Evolutionary conservation across 1,140 invertebrate species (phyloP).

Genomic region (Nomia melanderi): DNA sequence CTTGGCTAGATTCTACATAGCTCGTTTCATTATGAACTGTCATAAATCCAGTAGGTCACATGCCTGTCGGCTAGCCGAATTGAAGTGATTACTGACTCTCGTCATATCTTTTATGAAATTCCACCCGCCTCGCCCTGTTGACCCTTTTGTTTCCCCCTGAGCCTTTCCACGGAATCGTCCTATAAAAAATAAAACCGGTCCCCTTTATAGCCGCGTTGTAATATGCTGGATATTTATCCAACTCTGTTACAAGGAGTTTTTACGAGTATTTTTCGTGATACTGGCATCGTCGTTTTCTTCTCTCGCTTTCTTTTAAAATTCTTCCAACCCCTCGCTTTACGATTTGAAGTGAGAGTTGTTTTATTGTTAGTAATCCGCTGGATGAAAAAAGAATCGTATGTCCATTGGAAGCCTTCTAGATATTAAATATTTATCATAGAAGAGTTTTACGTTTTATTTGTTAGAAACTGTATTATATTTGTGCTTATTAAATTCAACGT

Average conservation of each 20-base stretch:
- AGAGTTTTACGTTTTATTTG: too few species aligned
- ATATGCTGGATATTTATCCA: background rate
- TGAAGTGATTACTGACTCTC: constrained; percentile 33
- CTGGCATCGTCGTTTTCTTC: background rate
- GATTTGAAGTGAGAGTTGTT: too few species aligned
- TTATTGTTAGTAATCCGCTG: too few species aligned
- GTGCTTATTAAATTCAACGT: too few species aligned
- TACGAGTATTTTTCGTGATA: background rate
- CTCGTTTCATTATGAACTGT: constrained; percentile 59
- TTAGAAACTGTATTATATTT: too few species aligned
- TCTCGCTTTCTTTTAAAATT: background rate
- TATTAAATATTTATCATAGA: too few species aligned
- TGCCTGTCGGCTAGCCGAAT: constrained; percentile 38
- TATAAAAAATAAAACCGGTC: background rate
- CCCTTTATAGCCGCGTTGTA: background rate
- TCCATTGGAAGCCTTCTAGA: too few species aligned
- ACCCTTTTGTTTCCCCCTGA: background rate
- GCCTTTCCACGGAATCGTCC: background rate
- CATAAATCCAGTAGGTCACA: constrained; percentile 54
- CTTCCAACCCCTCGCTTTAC: too few species aligned
- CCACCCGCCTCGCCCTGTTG: background rate
- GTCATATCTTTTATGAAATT: constrained; percentile 31
- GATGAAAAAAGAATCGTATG: too few species aligned
- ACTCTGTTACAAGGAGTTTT: background rate
- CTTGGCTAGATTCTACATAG: constrained; percentile 26